Base-by-base conservation (phyloP, 2,888 invertebrate genomes). In the Copidosoma aretas region DNA sequence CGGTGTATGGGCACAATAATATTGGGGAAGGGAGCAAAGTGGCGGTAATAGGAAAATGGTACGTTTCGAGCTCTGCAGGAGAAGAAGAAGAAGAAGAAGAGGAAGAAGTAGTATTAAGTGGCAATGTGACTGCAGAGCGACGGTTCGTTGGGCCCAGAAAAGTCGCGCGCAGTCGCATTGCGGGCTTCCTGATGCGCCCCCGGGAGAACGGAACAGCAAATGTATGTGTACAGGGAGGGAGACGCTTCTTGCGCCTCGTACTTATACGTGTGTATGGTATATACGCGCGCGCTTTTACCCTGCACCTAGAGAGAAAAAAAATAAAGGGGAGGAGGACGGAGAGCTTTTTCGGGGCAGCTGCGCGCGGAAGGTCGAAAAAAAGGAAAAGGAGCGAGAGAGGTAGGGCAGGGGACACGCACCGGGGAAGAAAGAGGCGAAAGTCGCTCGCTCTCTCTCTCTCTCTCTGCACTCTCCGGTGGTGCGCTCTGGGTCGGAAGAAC, bases 81-180 rank as follows among this genome's bases (percentile, higher is more conserved):
- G 32, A 58, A 32, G 32, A 32, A 32, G 32, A 5, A 32, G 32
- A n/a, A n/a, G 32, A 8, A 5, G 32, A 58, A 32, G 32, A 32
- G 8, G 32, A 5, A 32, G 32, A n/a, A n/a, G 25, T 58, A 58
- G 51, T 69, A 75, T 78, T 78, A 77, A 80, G 78, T 77, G 76
- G 77, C 75, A 80, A 78, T 78, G 76, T 77, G 75, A n/a, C n/a
- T n/a, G n/a, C n/a, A n/a, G n/a, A n/a, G 43, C 73, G 75, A 81
- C 74, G 81, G 81, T 81, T 81, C 82, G 81, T 82, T 82, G 82
- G 79, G 76, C 79, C 76, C 75, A 77, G 75, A 75, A 78, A 79
- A 80, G 80, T 80, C 80, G 79, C 80, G 80, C 75, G 71, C n/a
- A n/a, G n/a, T 32, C 32, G 32, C 32, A 32, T 32, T 32, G 32